Evolutionary conservation across 2,888 invertebrate genomes (phyloP), one percentile per base, ranked within the genome.

Genomic region (Prenolepis imparis): DNA sequence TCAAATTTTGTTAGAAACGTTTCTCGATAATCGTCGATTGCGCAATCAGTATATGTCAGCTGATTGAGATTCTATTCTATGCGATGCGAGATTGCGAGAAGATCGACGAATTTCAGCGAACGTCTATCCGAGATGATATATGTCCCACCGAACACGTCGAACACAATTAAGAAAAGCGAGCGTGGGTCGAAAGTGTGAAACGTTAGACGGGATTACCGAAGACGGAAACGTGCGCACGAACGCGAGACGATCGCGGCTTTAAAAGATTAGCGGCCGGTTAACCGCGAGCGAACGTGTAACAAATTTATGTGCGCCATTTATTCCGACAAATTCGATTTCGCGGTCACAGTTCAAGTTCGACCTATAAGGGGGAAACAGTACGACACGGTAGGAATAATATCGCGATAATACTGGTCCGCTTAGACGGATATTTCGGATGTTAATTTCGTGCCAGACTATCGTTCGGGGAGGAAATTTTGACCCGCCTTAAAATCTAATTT

Each of bases 261-360:
- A 44, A 36, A 70, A 78, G 59, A 78, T 70, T 70, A 61, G 78
- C 70, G 44, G 41, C 41, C 18, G 78, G 75, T 67, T 70, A 70
- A 78, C 78, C 70, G 44, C 78, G 59, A 78, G 36, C 57, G 70
- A 48, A 70, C 59, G 59, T 78, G 78, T 28, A 28, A 78, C 59
- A 59, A 78, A 78, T 78, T 78, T 78, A 78, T 24, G 78, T 24
- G 78, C 24, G 70, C 36, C 70, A 5, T 44, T 68, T 48, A n/a
- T 3, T 24, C 32, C 61, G 78, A 78, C 78, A 59, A 59, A 59
- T 78, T 78, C 78, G 78, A 78, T 78, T 70, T 72, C 59, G 44
- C 59, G 61, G 44, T 48, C 78, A 8, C 78, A 8, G 41, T 21
- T 24, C 36, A 36, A 44, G 12, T 68, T 68, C 59, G 36, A 61